Conservation (phyloP, 2,113 vertebrate species). For the Psammodynastes pulverulentus region DNA sequence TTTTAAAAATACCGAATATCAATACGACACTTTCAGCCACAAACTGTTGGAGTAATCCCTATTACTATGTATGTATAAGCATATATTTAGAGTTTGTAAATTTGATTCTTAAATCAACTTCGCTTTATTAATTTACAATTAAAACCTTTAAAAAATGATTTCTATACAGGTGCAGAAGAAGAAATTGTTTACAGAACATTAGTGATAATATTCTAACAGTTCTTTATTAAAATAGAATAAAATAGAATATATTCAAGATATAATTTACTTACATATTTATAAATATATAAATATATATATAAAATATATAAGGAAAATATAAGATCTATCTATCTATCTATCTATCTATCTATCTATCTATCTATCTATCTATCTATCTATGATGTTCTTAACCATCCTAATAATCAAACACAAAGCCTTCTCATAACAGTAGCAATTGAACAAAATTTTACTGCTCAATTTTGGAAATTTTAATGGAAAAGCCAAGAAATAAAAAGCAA, state of each 20-base stretch:
- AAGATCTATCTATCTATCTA: background rate
- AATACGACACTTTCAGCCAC: background rate
- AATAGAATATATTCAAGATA: background rate
- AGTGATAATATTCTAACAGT: background rate
- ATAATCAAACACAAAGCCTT: background rate
- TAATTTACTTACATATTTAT: no score
- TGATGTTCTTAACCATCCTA: background rate
- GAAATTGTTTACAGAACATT: background rate
- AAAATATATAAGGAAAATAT: background rate
- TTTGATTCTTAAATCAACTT: background rate
- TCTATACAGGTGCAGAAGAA: background rate
- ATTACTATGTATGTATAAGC: background rate
- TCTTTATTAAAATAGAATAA: background rate
- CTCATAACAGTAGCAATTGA: background rate
- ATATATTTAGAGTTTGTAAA: background rate
- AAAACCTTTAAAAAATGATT: background rate
- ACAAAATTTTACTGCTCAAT: background rate
- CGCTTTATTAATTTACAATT: background rate
- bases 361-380: background rate
- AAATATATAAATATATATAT: background rate
- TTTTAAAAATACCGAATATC: background rate
- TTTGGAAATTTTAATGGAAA: background rate
- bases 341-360: no score
- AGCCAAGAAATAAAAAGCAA: background rate
- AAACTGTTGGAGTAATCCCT: background rate